phyloP scores from a whole-genome alignment of 2,113 vertebrate species.

The Mixornis gularis region DNA sequence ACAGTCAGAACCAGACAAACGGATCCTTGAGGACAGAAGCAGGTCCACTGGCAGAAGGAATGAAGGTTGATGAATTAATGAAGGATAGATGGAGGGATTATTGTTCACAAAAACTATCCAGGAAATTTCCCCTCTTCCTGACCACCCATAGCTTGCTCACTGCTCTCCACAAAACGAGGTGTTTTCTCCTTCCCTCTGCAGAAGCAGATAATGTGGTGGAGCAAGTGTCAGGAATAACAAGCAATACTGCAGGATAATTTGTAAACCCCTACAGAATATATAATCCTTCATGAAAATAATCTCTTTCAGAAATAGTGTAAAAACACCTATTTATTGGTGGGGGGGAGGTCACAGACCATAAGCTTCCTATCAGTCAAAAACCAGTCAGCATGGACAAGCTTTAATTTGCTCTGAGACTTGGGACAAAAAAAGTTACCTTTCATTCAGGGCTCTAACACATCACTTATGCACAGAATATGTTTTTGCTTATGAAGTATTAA shows the following conservation, averaged over 20 bases:
- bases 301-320: background rate
- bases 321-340: background rate
- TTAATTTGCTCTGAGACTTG: constrained; percentile 7
- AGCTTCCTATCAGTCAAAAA: constrained; percentile 14
- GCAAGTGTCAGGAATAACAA: background rate
- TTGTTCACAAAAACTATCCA: background rate
- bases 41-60: background rate
- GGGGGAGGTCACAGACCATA: background rate
- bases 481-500: background rate
- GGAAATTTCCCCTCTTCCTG: background rate
- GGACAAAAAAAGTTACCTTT: background rate
- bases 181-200: background rate
- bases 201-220: background rate
- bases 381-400: background rate
- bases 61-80: background rate
- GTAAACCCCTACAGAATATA: background rate
- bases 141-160: background rate
- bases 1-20: background rate
- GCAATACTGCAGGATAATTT: background rate
- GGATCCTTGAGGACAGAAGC: background rate
- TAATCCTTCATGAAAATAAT: background rate
- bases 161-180: background rate
- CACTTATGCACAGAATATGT: background rate
- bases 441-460: background rate
- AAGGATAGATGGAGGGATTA: background rate